Evolutionary conservation across 2,797 vertebrate genomes (phyloP).

Genomic region (Sebastes elongatus): DNA sequence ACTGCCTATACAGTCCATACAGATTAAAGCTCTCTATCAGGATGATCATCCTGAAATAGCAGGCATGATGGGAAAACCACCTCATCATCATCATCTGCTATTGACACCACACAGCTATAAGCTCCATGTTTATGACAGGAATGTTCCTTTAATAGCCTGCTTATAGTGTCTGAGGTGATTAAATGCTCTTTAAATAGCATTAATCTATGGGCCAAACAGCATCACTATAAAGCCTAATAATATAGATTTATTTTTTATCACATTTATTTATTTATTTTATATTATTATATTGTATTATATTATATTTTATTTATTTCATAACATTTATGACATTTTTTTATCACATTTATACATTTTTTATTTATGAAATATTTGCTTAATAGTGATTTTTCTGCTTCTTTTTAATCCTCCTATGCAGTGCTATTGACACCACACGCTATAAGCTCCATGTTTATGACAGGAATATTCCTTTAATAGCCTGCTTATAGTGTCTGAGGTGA

Average conservation of each 20-base stretch:
- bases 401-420: neutral
- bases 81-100: conserved; percentile 40
- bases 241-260: neutral
- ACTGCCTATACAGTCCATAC: neutral
- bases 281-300: too few relatives aligned
- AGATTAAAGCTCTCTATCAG: conserved; percentile 51
- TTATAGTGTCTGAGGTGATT: neutral
- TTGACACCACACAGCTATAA: conserved; percentile 6
- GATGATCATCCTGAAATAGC: conserved; percentile 54
- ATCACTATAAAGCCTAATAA: neutral
- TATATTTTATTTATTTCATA: too few relatives aligned
- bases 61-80: conserved; percentile 44
- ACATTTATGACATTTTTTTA: too few relatives aligned
- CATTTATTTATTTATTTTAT: too few relatives aligned
- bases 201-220: neutral
- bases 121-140: conserved; percentile 13
- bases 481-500: neutral
- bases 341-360: neutral
- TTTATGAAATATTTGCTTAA: neutral
- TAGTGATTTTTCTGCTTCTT: neutral
- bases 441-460: conserved; percentile 11
- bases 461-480: conserved; percentile 7
- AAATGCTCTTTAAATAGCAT: neutral
- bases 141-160: conserved; percentile 1
- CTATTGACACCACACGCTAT: conserved; percentile 3